Base-by-base conservation (phyloP, 2,888 invertebrate genomes). In the Dasypolia templi region DNA sequence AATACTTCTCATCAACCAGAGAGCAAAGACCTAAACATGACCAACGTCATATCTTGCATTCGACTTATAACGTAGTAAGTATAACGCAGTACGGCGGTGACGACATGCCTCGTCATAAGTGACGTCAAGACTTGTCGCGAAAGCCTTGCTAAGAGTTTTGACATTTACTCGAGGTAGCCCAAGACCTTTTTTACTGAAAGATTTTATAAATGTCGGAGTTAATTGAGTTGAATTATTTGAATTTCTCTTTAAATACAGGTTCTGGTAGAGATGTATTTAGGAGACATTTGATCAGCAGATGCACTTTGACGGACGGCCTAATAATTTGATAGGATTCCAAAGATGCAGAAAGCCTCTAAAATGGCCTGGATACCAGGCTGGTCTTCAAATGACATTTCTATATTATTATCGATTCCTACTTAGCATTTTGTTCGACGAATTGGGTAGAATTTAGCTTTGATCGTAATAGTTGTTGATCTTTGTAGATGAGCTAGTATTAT, bases 71-170 rank as follows among this genome's bases (percentile, higher is more conserved):
- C 59, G 72, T 78, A 66, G 63, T 64, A 80, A 35, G 26, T 51
- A 49, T 81, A 75, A 79, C 75, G 70, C 67, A 75, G 67, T 70
- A 74, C 66, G 69, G 29, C 35, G 0, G 32, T 66, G 69, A 82
- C 66, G 69, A 69, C 56, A 69, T 12, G 17, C 22, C 26, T 14
- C 64, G 67, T 71, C 63, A 71, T 67, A 19, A 66, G 51, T 79
- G 64, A 83, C 81, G 75, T 75, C 75, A 84, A 59, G 19, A 35
- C 51, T 66, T 68, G 32, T 26, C 49, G 68, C 56, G 71, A 80
- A 62, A 84, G 70, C 64, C 74, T 73, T 58, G 65, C 46, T 55
- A 79, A 81, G 53, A 74, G 49, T 46, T 81, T 32, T 80, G 80
- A 67, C 81, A 80, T 83, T 83, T 82, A 67, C 39, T 22, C 56